Evolutionary conservation across 2,888 invertebrate genomes (phyloP).

Genomic region (Mayetiola destructor): DNA sequence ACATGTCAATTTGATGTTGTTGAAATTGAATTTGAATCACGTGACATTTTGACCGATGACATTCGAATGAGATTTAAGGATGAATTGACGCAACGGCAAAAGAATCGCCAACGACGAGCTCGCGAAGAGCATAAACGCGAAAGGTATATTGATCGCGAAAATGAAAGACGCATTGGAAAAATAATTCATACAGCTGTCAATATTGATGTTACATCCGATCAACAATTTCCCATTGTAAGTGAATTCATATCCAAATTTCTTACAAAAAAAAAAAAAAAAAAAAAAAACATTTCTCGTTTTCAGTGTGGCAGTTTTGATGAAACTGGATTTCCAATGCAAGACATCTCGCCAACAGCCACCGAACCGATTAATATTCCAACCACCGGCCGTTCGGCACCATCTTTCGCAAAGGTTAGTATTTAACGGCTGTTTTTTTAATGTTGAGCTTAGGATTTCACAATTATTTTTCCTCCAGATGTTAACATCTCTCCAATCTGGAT

Average conservation of each 20-base stretch:
- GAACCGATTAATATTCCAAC: slow-evolving; percentile 7
- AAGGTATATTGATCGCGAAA: slow-evolving; percentile 56
- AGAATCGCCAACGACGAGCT: slow-evolving; percentile 51
- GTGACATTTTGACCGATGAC: slow-evolving; percentile 46
- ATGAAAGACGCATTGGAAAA: slow-evolving; percentile 56
- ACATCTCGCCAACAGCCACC: not conserved
- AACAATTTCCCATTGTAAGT: slow-evolving; percentile 42
- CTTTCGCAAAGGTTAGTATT: slow-evolving; percentile 42
- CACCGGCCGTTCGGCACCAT: slow-evolving; percentile 32
- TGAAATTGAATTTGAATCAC: slow-evolving; percentile 66
- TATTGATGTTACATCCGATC: slow-evolving; percentile 41
- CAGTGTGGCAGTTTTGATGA: slow-evolving; percentile 26
- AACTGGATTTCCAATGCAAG: not conserved
- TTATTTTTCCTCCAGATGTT: slow-evolving; percentile 25
- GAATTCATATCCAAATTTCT: not conserved
- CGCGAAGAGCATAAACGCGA: slow-evolving; percentile 69
- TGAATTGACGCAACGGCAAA: slow-evolving; percentile 57
- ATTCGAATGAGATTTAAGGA: slow-evolving; percentile 38
- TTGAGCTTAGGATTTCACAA: slow-evolving; percentile 17
- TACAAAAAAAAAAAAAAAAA: not conserved
- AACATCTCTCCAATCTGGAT: slow-evolving; percentile 22
- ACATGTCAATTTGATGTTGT: slow-evolving; percentile 82
- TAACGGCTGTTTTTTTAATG: not conserved
- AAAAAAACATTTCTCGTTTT: slow-evolving; percentile 9
- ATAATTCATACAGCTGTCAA: slow-evolving; percentile 40